Evolutionary conservation across 2,797 vertebrate species (phyloP).

Genomic region (Gorsachius magnificus): DNA sequence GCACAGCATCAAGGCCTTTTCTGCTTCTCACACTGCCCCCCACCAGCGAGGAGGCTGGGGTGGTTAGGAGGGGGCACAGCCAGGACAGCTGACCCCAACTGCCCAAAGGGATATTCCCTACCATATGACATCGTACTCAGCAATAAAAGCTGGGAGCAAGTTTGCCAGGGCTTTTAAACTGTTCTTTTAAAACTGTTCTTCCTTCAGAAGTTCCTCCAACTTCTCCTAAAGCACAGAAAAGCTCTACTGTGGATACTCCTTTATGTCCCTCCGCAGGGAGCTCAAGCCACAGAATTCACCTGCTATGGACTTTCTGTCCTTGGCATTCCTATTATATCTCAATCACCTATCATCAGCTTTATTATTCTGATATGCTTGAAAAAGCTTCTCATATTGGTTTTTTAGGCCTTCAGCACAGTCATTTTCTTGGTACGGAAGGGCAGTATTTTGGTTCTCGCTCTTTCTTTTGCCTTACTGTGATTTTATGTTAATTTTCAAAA

Average conservation of each 20-base stretch:
- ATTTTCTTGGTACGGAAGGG: not conserved
- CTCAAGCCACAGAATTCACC: not conserved
- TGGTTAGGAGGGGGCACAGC: not conserved
- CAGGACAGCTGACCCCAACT: not conserved
- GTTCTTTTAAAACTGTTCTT: not conserved
- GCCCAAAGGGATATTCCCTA: not conserved
- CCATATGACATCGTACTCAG: rapidly evolving
- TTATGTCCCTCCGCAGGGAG: rapidly evolving
- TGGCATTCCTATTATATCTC: not conserved
- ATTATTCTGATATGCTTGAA: not conserved
- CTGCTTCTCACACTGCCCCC: not conserved
- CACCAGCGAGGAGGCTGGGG: rapidly evolving
- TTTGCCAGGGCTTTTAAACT: not conserved
- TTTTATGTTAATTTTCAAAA: not conserved
- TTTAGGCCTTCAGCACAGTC: not conserved
- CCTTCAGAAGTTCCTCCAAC: not conserved
- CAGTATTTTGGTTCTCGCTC: not conserved
- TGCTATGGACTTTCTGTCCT: not conserved
- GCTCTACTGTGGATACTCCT: not conserved
- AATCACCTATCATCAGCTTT: not conserved
- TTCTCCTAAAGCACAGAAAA: not conserved
- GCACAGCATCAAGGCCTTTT: not conserved
- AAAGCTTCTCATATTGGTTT: not conserved
- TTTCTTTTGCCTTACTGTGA: not conserved
- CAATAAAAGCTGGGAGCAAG: not conserved